phyloP scores from a whole-genome alignment of 2,888 invertebrate genomes.

The Andrena haemorrhoa region DNA sequence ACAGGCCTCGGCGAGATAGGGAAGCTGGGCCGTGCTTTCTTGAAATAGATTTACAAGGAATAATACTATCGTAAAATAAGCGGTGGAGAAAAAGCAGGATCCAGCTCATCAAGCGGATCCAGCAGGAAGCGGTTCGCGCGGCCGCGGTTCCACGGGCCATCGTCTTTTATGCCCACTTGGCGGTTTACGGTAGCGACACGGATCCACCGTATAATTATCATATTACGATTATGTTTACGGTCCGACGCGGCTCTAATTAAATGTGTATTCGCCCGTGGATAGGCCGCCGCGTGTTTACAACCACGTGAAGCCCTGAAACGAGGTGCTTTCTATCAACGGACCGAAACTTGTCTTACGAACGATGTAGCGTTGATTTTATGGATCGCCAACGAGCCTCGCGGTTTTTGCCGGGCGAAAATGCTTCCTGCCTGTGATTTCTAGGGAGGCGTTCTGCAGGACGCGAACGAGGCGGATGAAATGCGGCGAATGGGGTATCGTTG shows the following conservation, averaged over 20 bases:
- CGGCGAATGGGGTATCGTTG: background rate
- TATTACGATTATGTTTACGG: slow-evolving; percentile 79
- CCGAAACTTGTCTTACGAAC: slow-evolving; percentile 36
- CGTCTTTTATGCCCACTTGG: slow-evolving; percentile 50
- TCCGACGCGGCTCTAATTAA: slow-evolving; percentile 76
- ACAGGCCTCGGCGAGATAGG: too few species aligned
- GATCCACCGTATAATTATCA: slow-evolving; percentile 75
- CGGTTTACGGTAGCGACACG: slow-evolving; percentile 53
- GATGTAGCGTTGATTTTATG: slow-evolving; percentile 54
- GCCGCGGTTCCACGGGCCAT: slow-evolving; percentile 28
- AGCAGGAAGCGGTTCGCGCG: slow-evolving; percentile 45
- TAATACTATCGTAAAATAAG: too few species aligned
- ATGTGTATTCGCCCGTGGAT: slow-evolving; percentile 62
- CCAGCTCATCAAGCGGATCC: slow-evolving; percentile 1
- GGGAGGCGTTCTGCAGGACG: background rate
- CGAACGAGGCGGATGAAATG: background rate
- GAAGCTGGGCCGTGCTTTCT: too few species aligned
- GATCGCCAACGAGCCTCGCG: slow-evolving; percentile 30
- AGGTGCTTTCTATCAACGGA: slow-evolving; percentile 36
- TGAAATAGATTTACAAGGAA: too few species aligned
- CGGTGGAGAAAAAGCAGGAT: background rate
- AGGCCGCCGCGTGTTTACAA: slow-evolving; percentile 68
- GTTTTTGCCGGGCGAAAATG: slow-evolving; percentile 32
- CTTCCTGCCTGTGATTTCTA: slow-evolving; percentile 12
- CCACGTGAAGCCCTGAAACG: slow-evolving; percentile 45